Conservation (phyloP, 2,113 vertebrate species). For the Hippocampus barbouri region DNA sequence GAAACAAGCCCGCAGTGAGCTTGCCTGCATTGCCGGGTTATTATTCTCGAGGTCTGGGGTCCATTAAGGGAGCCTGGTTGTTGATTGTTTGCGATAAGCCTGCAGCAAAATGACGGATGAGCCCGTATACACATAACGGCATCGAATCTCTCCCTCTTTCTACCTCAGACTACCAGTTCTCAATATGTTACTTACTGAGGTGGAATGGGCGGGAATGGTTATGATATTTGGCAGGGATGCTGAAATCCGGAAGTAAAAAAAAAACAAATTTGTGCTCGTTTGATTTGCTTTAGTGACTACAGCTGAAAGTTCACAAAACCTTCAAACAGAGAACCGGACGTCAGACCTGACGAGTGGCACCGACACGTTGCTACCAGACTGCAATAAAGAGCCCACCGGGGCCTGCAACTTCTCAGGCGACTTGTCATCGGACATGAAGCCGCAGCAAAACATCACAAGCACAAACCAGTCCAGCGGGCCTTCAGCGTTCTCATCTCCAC, state of each 20-base stretch:
- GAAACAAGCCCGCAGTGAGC: conserved; percentile 24
- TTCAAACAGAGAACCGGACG: conserved; percentile 51
- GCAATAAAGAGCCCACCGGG: conserved; percentile 59
- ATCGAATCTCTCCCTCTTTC: neutral
- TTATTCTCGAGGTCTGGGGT: conserved; percentile 23
- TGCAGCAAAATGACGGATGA: conserved; percentile 44
- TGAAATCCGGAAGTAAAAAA: neutral
- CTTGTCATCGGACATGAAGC: conserved; percentile 38
- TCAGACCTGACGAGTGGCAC: conserved; percentile 19
- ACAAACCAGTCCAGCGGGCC: conserved; percentile 57
- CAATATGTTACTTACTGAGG: neutral
- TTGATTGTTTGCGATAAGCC: conserved; percentile 35
- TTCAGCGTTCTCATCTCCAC: conserved; percentile 54
- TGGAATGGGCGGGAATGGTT: neutral
- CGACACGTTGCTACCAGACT: conserved; percentile 65
- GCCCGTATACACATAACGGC: conserved; percentile 7
- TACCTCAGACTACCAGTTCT: neutral
- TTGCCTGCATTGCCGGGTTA: conserved; percentile 18
- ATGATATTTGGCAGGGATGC: neutral
- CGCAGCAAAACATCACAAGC: conserved; percentile 48
- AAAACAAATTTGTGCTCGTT: neutral
- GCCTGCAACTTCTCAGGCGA: conserved; percentile 61
- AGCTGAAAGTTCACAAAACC: conserved; percentile 11
- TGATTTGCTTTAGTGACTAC: conserved; percentile 21
- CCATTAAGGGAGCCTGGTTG: conserved; percentile 29